Evolutionary conservation across 2,113 vertebrate species (phyloP).

Genomic region (Tenrec ecaudatus): DNA sequence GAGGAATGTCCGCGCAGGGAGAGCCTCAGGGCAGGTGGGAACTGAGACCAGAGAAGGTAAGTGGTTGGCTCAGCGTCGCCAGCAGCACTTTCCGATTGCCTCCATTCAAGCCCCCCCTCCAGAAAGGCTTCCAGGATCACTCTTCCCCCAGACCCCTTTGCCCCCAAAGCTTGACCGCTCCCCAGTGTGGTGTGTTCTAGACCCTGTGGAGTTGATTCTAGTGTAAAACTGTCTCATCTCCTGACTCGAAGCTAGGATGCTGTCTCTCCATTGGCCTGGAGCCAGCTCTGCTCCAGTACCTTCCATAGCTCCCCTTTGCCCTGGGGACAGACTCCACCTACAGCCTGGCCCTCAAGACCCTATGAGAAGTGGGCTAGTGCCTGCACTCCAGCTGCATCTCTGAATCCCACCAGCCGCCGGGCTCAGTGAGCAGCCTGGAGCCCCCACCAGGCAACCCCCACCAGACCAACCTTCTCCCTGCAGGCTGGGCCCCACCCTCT

Average conservation of each 20-base stretch:
- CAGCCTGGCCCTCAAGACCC: background rate
- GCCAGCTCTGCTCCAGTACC: background rate
- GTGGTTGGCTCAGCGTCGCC: background rate
- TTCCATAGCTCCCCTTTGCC: background rate
- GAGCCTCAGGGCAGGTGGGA: background rate
- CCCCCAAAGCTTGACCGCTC: background rate
- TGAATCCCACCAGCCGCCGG: too few relatives aligned
- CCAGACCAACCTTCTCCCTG: too few relatives aligned
- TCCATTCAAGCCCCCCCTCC: background rate
- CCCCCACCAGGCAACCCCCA: too few relatives aligned
- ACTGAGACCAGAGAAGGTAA: background rate
- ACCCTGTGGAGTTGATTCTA: background rate
- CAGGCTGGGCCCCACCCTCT: too few relatives aligned
- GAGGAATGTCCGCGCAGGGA: background rate
- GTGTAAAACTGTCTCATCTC: background rate
- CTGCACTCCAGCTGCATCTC: too few relatives aligned
- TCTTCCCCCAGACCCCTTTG: background rate
- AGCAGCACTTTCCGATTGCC: background rate
- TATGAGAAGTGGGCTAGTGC: too few relatives aligned
- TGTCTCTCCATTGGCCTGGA: background rate
- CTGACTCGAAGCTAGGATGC: fast-evolving
- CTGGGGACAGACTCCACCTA: background rate
- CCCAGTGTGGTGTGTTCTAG: fast-evolving
- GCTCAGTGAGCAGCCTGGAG: too few relatives aligned
- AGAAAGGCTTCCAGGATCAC: background rate